Percentiles rank a stretch among this genome's conserved stretches.
Evolutionary conservation across 2,888 invertebrate genomes (phyloP).

Genomic region (Hypolimnas misippus): DNA sequence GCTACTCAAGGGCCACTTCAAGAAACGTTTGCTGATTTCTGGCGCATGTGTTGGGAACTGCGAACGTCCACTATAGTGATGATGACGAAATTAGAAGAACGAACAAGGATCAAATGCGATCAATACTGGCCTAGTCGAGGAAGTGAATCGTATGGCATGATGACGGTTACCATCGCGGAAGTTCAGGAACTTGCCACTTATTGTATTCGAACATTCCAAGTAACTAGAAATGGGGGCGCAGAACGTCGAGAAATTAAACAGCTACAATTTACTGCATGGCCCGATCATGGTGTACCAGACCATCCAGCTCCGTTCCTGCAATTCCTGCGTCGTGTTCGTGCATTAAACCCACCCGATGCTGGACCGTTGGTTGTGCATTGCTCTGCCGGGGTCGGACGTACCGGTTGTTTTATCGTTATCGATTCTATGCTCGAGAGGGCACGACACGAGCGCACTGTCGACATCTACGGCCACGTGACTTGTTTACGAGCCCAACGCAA

Average conservation of each 20-base stretch:
- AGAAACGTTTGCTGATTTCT: constrained; percentile 98
- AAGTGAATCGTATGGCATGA: constrained; percentile 96
- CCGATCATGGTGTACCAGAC: constrained; percentile 99
- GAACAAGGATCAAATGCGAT: constrained; percentile 98
- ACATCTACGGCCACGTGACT: constrained; percentile 99
- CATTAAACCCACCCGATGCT: constrained; percentile 94
- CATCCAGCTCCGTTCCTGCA: constrained; percentile 99
- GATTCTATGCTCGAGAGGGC: constrained; percentile 99
- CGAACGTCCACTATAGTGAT: constrained; percentile 97
- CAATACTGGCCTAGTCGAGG: constrained; percentile 99
- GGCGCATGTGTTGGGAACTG: constrained; percentile 99
- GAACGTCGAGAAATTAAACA: constrained; percentile 98
- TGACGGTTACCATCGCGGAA: constrained; percentile 97
- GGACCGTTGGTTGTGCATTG: constrained; percentile 98
- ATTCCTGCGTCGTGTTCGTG: constrained; percentile 96
- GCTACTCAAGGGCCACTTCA: constrained; percentile 99
- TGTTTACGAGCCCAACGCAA: constrained; percentile 98
- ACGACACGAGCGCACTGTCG: constrained; percentile 98
- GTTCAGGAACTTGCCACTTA: constrained; percentile 99
- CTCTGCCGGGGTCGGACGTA: constrained; percentile 95
- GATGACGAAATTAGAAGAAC: constrained; percentile 99
- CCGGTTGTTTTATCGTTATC: constrained; percentile 99
- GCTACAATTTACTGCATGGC: constrained; percentile 99
- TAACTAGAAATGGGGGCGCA: constrained; percentile 90
- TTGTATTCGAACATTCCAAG: constrained; percentile 98